phyloP scores from a whole-genome alignment of 1,140 invertebrate genomes.

The Danaus plexippus region DNA sequence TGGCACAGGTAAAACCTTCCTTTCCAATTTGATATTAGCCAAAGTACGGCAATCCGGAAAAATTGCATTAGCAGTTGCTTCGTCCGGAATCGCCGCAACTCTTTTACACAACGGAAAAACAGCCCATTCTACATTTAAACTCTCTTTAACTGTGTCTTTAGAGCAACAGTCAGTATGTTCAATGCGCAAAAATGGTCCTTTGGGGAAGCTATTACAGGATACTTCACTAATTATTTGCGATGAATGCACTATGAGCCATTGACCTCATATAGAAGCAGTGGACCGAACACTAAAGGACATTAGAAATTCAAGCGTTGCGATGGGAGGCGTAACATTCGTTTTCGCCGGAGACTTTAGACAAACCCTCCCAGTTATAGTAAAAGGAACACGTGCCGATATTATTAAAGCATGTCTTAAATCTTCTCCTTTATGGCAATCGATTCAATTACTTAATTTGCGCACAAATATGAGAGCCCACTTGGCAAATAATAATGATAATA shows the following conservation, averaged over 20 bases:
- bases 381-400: too few species aligned
- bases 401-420: too few species aligned
- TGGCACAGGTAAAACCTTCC: slow-evolving; percentile 20
- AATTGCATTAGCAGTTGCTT: slow-evolving; percentile 23
- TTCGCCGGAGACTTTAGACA: too few species aligned
- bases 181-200: slow-evolving; percentile 38
- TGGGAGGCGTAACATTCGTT: too few species aligned
- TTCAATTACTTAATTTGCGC: too few species aligned
- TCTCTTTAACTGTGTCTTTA: slow-evolving; percentile 15
- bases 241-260: too few species aligned
- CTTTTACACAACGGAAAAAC: slow-evolving; percentile 10
- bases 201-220: slow-evolving; percentile 37
- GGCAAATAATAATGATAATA: slow-evolving; percentile 30
- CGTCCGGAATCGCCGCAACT: slow-evolving; percentile 24
- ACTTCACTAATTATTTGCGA: slow-evolving; percentile 36
- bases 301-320: too few species aligned
- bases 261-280: too few species aligned
- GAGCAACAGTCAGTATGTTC: slow-evolving; percentile 35
- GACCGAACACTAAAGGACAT: too few species aligned
- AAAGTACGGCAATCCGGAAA: slow-evolving; percentile 24
- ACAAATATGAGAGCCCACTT: too few species aligned
- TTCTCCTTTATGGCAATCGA: too few species aligned
- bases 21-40: slow-evolving; percentile 27
- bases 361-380: too few species aligned
- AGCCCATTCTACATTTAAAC: slow-evolving; percentile 25